Evolutionary conservation across 2,113 vertebrate genomes (phyloP), one percentile per base, ranked within the genome.

Genomic region (Archilochus colubris): DNA sequence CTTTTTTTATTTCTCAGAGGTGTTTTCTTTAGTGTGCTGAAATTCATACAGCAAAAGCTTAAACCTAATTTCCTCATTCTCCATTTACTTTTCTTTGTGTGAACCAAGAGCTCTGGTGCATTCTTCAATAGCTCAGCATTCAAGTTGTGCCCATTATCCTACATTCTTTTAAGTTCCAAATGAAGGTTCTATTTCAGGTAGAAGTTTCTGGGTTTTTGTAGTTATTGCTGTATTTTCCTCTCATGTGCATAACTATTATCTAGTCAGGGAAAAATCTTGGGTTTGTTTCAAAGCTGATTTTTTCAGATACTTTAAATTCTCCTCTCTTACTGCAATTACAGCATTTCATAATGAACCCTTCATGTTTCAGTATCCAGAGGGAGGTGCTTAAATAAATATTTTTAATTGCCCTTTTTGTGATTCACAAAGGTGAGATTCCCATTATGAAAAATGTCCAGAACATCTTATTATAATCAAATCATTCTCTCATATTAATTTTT

Each of bases 361-460:
- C 81, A 66, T 48, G 70, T 95, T 93, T 94, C 6, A 53, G 82
- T 86, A 80, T 77, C 93, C 85, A 88, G 48, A 94, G 89, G 87
- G 75, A 87, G 48, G 53, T 70, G 40, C 75, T 97, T 95, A 72
- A 93, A 94, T 80, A 96, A 91, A 95, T 88, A 93, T 67, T 94
- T 91, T 93, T 81, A 91, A 96, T 91, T 91, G 82, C 48, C 55
- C 59, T 53, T 86, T 83, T 90, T 90, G 48, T 89, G 38, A 67
- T 89, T 83, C 25, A 30, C 25, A 48, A 51, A 93, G 55, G 89
- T 93, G 82, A 92, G 72, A 82, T 89, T 93, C 63, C 38, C 64
- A 31, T 31, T 70, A 74, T 40, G 63, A 83, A 93, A 82, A 93
- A 75, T 43, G 28, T 70, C 38, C 68, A 77, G 43, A 88, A 67